A percentile compares a stretch with the other conserved stretches of the same genome.
Evolutionary conservation across 2,888 invertebrate species (phyloP).

Genomic region (Pelosia muscerda): DNA sequence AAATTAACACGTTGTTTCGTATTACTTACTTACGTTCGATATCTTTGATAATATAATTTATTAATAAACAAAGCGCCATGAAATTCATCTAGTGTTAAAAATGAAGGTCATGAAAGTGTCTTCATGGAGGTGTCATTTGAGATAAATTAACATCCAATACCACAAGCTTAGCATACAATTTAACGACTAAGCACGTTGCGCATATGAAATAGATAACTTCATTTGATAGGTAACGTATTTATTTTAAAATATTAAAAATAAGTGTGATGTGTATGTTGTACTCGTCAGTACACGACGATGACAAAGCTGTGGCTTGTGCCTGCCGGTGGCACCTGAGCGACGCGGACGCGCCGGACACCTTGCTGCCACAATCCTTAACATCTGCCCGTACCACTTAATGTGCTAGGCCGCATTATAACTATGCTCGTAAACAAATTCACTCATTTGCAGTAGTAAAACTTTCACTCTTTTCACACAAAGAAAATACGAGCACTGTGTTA

Average conservation of each 20-base stretch:
- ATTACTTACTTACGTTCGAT: too few species aligned
- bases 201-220: not conserved
- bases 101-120: too few species aligned
- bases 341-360: slow-evolving; percentile 78
- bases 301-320: slow-evolving; percentile 81
- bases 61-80: too few species aligned
- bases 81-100: too few species aligned
- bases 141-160: too few species aligned
- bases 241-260: not conserved
- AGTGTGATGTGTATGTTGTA: slow-evolving; percentile 32
- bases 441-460: slow-evolving; percentile 29
- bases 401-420: slow-evolving; percentile 44
- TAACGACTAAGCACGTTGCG: too few species aligned
- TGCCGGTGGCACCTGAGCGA: slow-evolving; percentile 78
- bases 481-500: slow-evolving; percentile 12
- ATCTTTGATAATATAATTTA: too few species aligned
- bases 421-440: slow-evolving; percentile 33
- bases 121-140: too few species aligned
- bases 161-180: too few species aligned
- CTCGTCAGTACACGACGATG: slow-evolving; percentile 61
- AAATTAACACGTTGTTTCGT: too few species aligned
- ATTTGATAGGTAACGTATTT: not conserved
- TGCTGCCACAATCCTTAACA: slow-evolving; percentile 78
- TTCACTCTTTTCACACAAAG: slow-evolving; percentile 17
- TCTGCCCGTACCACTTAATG: slow-evolving; percentile 66